Evolutionary conservation across 2,888 invertebrate species (phyloP).

Genomic region (Scrobipalpa atriplicella): DNA sequence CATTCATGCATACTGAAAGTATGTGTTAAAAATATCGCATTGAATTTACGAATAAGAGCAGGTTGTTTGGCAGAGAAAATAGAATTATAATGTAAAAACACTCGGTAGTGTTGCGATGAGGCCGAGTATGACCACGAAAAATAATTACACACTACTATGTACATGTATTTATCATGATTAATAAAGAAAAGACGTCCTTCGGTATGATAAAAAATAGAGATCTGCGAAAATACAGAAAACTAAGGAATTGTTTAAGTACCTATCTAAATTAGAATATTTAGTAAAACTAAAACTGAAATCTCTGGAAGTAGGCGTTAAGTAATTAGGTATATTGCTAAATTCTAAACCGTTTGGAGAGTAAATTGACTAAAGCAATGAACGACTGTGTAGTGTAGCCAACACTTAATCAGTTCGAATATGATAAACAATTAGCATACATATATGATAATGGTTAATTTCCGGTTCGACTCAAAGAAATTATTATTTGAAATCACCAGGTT

Average conservation of each 20-base stretch:
- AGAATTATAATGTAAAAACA: background rate
- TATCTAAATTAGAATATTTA: slow-evolving; percentile 19
- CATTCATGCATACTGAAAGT: too few species aligned
- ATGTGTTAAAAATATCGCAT: background rate
- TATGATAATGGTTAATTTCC: background rate
- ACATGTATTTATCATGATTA: slow-evolving; percentile 15
- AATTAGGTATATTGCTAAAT: slow-evolving; percentile 44
- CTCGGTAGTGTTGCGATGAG: background rate
- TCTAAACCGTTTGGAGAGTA: slow-evolving; percentile 65
- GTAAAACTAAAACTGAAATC: slow-evolving; percentile 43
- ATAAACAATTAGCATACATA: background rate
- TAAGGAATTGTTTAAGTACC: slow-evolving; percentile 16
- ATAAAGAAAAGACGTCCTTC: background rate
- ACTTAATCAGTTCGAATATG: background rate
- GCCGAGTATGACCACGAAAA: slow-evolving; percentile 6
- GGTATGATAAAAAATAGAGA: slow-evolving; percentile 1
- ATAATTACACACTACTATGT: slow-evolving; percentile 22
- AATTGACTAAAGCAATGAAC: slow-evolving; percentile 73
- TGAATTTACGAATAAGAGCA: background rate
- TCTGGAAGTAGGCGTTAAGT: slow-evolving; percentile 47
- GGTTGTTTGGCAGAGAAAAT: background rate
- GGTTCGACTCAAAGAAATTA: too few species aligned
- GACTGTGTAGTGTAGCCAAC: slow-evolving; percentile 42
- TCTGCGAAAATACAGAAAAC: slow-evolving; percentile 15
- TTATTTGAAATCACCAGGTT: too few species aligned